Evolutionary conservation across 2,113 vertebrate genomes (phyloP).

Genomic region (Blennius ocellaris): DNA sequence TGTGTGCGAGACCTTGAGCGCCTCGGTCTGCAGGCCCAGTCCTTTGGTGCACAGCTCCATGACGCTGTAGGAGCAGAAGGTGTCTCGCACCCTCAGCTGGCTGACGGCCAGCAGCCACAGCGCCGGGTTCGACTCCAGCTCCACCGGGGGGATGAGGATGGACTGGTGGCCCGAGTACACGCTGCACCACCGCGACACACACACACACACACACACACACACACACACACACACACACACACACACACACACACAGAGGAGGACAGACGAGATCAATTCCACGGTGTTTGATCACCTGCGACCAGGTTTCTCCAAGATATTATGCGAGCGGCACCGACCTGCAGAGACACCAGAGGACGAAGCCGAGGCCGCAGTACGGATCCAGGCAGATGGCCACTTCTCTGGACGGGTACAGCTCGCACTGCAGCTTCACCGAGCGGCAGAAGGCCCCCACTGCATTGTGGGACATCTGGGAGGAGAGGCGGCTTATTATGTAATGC

Average conservation of each 20-base stretch:
- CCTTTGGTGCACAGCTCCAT: constrained; percentile 99
- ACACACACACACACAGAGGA: no score
- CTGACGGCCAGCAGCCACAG: constrained; percentile 98
- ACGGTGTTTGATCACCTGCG: neutral
- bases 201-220: no score
- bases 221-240: neutral
- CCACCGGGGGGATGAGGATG: constrained; percentile 96
- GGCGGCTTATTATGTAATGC: constrained; percentile 20
- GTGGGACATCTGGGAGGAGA: constrained; percentile 93
- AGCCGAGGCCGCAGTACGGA: constrained; percentile 98
- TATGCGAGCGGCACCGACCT: constrained; percentile 82
- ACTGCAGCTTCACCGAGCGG: constrained; percentile 99
- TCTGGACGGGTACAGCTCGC: constrained; percentile 97
- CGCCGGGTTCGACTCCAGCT: constrained; percentile 95
- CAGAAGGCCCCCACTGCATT: constrained; percentile 99
- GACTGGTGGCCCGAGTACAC: constrained; percentile 99
- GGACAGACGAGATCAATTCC: neutral
- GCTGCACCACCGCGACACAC: constrained; percentile 75
- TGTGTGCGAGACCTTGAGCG: constrained; percentile 90
- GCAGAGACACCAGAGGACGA: constrained; percentile 99
- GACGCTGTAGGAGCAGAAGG: constrained; percentile 98
- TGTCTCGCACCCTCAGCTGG: constrained; percentile 97
- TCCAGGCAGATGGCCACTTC: constrained; percentile 99
- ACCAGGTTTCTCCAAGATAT: neutral
- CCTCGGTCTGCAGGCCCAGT: constrained; percentile 96